These are phyloP conservation scores for Amphipyra berbera DNA, from an alignment of 2,888 invertebrate genomes.

Conservation along the genomic window DNA sequence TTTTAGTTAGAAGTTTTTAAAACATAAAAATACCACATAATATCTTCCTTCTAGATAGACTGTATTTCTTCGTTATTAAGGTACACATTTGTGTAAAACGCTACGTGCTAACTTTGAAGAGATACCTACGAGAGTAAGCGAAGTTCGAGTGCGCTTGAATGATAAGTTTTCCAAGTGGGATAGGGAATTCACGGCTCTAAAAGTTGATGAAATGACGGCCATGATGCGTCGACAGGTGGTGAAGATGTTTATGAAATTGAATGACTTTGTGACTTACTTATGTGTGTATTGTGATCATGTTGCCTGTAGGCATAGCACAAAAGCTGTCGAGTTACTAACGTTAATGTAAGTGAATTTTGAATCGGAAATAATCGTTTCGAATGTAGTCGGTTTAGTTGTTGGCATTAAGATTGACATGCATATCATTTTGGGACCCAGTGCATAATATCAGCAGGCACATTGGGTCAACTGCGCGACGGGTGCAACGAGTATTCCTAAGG, in stretches of 20 bases:
- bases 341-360: no score
- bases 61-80: conserved; percentile 71
- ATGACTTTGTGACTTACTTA: conserved; percentile 20
- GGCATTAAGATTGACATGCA: no score
- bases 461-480: no score
- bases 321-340: no score
- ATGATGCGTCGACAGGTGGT: conserved; percentile 31
- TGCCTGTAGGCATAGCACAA: no score
- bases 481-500: no score
- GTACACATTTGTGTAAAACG: conserved; percentile 86
- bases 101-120: conserved; percentile 83
- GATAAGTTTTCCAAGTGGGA: conserved; percentile 81
- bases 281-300: not conserved
- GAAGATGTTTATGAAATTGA: conserved; percentile 45
- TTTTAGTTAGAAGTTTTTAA: conserved; percentile 22
- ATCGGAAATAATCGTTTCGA: no score
- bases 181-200: conserved; percentile 70
- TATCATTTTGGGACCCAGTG: no score
- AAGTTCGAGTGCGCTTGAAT: conserved; percentile 82
- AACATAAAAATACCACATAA: conserved; percentile 7
- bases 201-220: conserved; percentile 74
- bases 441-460: no score
- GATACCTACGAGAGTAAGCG: conserved; percentile 82
- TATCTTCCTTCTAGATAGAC: conserved; percentile 62
- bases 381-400: no score